phyloP scores from a whole-genome alignment of 2,113 vertebrate genomes.

The Periophthalmus modestus region DNA sequence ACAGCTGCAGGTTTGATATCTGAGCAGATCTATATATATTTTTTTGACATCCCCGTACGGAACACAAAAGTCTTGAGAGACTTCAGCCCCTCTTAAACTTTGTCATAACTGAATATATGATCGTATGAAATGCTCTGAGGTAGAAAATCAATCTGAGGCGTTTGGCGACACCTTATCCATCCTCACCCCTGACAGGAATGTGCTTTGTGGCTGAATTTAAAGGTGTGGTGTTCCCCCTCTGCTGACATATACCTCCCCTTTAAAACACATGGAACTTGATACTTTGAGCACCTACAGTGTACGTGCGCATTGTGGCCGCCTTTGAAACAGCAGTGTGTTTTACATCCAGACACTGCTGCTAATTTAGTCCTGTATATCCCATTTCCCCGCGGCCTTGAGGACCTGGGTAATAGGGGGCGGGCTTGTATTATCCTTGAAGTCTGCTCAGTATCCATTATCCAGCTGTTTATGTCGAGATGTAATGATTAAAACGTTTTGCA shows the following conservation, averaged over 20 bases:
- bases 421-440: slow-evolving; percentile 37
- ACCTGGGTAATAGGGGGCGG: slow-evolving; percentile 26
- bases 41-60: no score
- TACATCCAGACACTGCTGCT: slow-evolving; percentile 26
- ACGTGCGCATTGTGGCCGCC: slow-evolving; percentile 5
- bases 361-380: slow-evolving; percentile 46
- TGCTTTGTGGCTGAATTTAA: slow-evolving; percentile 24
- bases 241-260: slow-evolving; percentile 12
- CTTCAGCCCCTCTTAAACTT: neutral
- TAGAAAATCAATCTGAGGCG: slow-evolving; percentile 25
- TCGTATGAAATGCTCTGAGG: slow-evolving; percentile 18
- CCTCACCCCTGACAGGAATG: slow-evolving; percentile 48
- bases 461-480: slow-evolving; percentile 50
- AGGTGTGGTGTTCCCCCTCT: slow-evolving; percentile 12
- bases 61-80: neutral
- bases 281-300: neutral
- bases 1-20: no score
- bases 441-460: slow-evolving; percentile 31
- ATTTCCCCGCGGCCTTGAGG: slow-evolving; percentile 36
- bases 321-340: slow-evolving; percentile 20
- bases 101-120: slow-evolving; percentile 2
- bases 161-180: slow-evolving; percentile 41
- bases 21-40: no score
- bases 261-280: slow-evolving; percentile 26
- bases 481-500: slow-evolving; percentile 42